Conservation (phyloP, 1,140 invertebrate species). For the Drosophila burlai region DNA sequence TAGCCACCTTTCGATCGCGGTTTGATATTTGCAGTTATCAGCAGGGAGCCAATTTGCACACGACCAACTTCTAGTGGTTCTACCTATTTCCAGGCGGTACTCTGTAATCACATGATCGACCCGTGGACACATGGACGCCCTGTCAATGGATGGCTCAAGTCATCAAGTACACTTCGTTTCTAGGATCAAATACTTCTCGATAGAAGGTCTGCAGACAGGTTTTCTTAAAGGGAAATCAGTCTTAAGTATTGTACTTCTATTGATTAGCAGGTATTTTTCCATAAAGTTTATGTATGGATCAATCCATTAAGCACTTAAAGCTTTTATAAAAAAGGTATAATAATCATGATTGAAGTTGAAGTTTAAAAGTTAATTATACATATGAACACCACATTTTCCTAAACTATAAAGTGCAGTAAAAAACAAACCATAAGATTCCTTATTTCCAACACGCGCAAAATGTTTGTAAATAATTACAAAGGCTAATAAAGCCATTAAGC, state of each 20-base stretch:
- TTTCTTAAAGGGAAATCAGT: neutral
- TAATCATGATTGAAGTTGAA: neutral
- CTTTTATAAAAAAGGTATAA: neutral
- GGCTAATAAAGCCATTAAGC: slow-evolving; percentile 35
- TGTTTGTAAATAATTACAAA: slow-evolving; percentile 18
- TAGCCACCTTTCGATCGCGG: slow-evolving; percentile 11
- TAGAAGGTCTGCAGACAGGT: neutral
- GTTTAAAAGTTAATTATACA: neutral
- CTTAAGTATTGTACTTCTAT: neutral
- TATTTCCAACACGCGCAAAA: neutral
- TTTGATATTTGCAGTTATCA: slow-evolving; percentile 46
- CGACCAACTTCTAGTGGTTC: slow-evolving; percentile 13
- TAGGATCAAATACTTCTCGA: neutral
- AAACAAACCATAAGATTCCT: neutral
- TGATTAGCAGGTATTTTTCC: neutral
- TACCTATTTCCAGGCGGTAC: neutral
- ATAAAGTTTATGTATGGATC: neutral
- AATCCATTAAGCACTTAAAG: neutral
- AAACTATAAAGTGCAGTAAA: neutral
- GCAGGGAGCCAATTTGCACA: slow-evolving; percentile 40
- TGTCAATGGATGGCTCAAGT: slow-evolving; percentile 15
- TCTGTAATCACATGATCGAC: slow-evolving; percentile 24
- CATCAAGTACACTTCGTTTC: slow-evolving; percentile 10
- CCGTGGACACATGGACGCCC: slow-evolving; percentile 5
- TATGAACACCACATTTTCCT: neutral